Base-by-base conservation (phyloP, 2,888 invertebrate species). In the Drosophila percnosoma region DNA sequence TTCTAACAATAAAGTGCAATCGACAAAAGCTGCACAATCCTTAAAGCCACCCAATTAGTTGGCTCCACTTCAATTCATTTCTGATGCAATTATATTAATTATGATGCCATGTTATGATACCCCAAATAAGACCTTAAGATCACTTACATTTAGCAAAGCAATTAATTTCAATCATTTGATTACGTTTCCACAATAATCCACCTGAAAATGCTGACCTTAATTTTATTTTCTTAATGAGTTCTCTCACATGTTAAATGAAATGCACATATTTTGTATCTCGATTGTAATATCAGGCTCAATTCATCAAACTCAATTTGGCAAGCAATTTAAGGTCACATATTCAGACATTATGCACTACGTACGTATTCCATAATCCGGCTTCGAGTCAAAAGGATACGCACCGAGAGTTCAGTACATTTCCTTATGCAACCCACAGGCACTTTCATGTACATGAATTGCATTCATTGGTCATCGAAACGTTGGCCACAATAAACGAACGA, bases 391-490 rank as follows among this genome's bases (percentile, higher is more conserved):
- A 13, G 34, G 27, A 51, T n/a, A 42, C 27, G 40, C 29, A 38
- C 34, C 42, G 11, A 57, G 33, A n/a, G 42, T 62, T 10, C 24
- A 49, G 29, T 42, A n/a, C n/a, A 68, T 71, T 75, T 71, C 61
- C 71, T 71, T 78, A 42, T 75, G 62, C 58, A 65, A 72, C 79
- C 75, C 21, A 33, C 79, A 72, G 72, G 59, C 78, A 78, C 79
- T 79, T 78, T n/a, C 54, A 61, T 65, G 57, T 60, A 52, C 65
- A 78, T 72, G 75, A 75, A 72, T 54, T 75, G 78, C 79, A 78
- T 68, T 75, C 75, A 79, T 54, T 78, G 75, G 74, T 78, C 77
- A 77, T 60, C 66, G 77, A 60, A 60, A 67, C 68, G 65, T 62
- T 64, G 67, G 62, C 73, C 75, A 62, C 66, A 78, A 79, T 79